Percentiles rank a stretch among this genome's conserved stretches.
These are phyloP conservation scores for Noctua fimbriata DNA, from an alignment of 2,888 invertebrate genomes.

Conservation along the genomic window DNA sequence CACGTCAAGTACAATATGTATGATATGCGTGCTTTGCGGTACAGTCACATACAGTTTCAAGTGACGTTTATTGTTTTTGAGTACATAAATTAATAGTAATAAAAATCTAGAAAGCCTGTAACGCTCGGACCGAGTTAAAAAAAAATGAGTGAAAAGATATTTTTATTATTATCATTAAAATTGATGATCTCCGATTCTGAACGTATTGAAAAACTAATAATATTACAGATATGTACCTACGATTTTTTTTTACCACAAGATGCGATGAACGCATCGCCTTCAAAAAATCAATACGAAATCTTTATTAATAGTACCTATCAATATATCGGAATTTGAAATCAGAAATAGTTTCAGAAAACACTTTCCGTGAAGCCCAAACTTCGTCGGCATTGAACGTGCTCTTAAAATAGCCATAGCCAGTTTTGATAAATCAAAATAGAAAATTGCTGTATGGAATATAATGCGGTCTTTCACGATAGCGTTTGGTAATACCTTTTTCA, in stretches of 20 bases:
- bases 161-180: background rate
- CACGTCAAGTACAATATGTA: slow-evolving; percentile 18
- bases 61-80: background rate
- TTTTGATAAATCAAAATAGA: slow-evolving; percentile 63
- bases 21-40: background rate
- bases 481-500: slow-evolving; percentile 4
- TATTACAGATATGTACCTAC: background rate
- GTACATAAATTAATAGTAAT: background rate
- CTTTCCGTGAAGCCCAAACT: slow-evolving; percentile 34
- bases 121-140: background rate
- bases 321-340: slow-evolving; percentile 37
- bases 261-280: slow-evolving; percentile 38
- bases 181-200: background rate
- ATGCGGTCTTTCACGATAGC: slow-evolving; percentile 17
- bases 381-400: slow-evolving; percentile 41
- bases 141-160: background rate
- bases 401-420: slow-evolving; percentile 58
- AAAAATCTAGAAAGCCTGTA: background rate
- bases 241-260: background rate
- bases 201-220: background rate
- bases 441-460: slow-evolving; percentile 49
- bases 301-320: slow-evolving; percentile 52
- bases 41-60: slow-evolving; percentile 10
- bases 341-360: slow-evolving; percentile 30
- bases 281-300: slow-evolving; percentile 27